Evolutionary conservation across 2,797 vertebrate species (phyloP), one percentile per base, ranked within the genome.

Genomic region (Cryptoblepharus egeriae): DNA sequence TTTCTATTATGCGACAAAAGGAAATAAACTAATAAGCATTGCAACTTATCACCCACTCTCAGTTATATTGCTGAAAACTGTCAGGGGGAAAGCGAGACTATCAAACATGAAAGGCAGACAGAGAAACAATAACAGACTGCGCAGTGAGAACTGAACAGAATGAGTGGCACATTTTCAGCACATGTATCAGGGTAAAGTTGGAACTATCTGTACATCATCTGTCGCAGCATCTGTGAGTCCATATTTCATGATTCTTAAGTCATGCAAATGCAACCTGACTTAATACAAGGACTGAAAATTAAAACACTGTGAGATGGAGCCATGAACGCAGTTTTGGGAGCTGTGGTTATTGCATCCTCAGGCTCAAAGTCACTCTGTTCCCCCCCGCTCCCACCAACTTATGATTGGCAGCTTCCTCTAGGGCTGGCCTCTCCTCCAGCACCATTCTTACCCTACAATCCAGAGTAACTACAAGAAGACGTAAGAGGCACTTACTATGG

Each of bases 241-340:
- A 80, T 61, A 83, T 80, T 69, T 87, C 58, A 18, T 85, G 1
- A 28, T 69, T 64, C 20, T 78, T 82, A 78, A 1, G 58, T 24
- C 18, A 82, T 30, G 32, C 30, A 5, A 85, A 78, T 0, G 65
- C 57, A 82, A 24, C 63, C 28, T n/a, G n/a, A n/a, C n/a, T 5
- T 8, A 22, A 57, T 4, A 39, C 78, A 64, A 74, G 72, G 79
- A 74, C 1, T 65, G 4, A 5, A 52, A 61, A 52, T 32, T 87
- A 55, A 87, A 85, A 82, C 45, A 2, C 1, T 55, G 16, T 61
- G 26, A 5, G 24, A 35, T 76, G 57, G 18, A 30, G 79, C 86
- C 26, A 76, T 63, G 20, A 57, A 39, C 22, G 30, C 24, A 28
- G 2, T 22, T 57, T 39, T 57, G 20, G 68, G 58, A 69, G 24